Base-by-base conservation (phyloP, 2,113 vertebrate species). In the Actenoides hombroni region DNA sequence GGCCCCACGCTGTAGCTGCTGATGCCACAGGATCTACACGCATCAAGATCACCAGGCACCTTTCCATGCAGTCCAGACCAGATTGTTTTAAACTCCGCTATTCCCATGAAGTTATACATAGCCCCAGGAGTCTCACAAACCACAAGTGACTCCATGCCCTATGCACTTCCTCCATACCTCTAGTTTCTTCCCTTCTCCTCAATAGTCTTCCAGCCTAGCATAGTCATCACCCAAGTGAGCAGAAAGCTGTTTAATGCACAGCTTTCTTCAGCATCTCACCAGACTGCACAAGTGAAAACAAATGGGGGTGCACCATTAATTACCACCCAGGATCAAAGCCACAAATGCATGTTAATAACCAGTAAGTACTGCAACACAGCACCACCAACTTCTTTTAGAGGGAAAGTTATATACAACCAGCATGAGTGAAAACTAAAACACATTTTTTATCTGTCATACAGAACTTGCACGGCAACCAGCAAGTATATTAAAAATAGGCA, bases 11-110 rank as follows among this genome's bases (percentile, higher is more conserved):
- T 35, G 37, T 76, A 57, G 37, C 54, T 53, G 49, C 18, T 0
- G 1, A 28, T 57, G 56, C 33, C 1, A 0, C 49, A 35, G 42
- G 28, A 57, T 26, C 28, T 31, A 61, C 2, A 0, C 1, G 0
- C 12, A 24, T 31, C 2, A 2, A 70, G 44, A 49, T 65, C 57
- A 49, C 31, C 0, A 1, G 24, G 16, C 23, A 20, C 18, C 61
- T 57, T 90, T 80, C 51, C 85, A 67, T 57, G 40, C 16, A 56
- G 23, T 37, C 46, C 31, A 13, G n/a, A 23, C 65, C 61, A 44
- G 28, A 31, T 82, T 42, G 79, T 64, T 48, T 63, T 35, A 73
- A 91, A 53, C 13, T 49, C 24, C n/a, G 19, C 17, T 54, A 10
- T 2, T 71, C 19, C 78, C 69, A 29, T 10, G 12, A n/a, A 28